Evolutionary conservation across 64 coral and sea anemone genomes (phyloP).

Genomic region (Trachythela sp.): DNA sequence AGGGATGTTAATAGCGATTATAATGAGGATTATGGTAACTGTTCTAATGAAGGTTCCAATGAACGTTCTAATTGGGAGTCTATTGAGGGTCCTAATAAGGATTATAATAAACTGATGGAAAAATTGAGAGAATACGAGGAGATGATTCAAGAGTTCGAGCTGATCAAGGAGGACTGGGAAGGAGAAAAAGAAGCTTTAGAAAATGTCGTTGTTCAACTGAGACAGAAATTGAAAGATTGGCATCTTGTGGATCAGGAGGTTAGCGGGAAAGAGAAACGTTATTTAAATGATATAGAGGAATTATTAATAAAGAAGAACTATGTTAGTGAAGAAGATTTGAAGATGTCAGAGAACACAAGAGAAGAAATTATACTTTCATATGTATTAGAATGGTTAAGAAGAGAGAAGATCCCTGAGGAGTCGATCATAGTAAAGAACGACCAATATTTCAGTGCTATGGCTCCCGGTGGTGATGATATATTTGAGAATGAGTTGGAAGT

Average conservation of each 20-base stretch:
- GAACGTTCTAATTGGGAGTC: not conserved
- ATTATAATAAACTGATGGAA: slow-evolving; percentile 34
- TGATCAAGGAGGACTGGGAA: slow-evolving; percentile 59
- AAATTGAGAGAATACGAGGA: slow-evolving; percentile 63
- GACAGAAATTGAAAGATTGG: slow-evolving; percentile 54
- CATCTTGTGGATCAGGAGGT: not conserved
- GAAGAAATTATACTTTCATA: not conserved
- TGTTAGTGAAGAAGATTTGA: not conserved
- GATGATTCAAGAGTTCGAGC: slow-evolving; percentile 58
- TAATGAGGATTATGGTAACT: not conserved
- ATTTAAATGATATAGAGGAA: not conserved
- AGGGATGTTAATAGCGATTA: too few relatives aligned
- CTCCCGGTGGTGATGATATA: not conserved
- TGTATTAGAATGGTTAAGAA: not conserved
- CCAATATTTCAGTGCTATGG: not conserved
- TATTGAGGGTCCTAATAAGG: not conserved
- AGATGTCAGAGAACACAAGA: not conserved
- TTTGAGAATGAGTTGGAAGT: not conserved
- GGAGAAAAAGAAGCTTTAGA: slow-evolving; percentile 78
- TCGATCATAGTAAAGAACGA: not conserved
- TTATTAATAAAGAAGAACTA: not conserved
- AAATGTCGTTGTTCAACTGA: slow-evolving; percentile 58
- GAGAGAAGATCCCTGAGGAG: not conserved
- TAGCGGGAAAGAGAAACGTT: not conserved
- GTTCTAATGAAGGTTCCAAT: not conserved